Base-by-base conservation (phyloP, 92 coral and sea anemone genomes). In the Umimayanthus kanabou region DNA sequence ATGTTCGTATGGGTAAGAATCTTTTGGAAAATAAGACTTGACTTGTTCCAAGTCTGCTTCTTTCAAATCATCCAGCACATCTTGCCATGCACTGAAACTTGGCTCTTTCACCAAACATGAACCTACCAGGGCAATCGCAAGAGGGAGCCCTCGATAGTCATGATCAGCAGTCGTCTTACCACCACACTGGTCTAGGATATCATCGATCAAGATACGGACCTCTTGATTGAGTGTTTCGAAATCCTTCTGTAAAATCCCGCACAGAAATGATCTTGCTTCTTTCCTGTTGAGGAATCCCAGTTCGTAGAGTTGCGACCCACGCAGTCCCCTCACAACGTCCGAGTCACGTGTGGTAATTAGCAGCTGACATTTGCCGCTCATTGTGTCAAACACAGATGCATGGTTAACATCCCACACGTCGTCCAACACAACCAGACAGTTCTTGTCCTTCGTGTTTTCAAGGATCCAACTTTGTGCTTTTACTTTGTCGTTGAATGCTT, bases 361-460 rank as follows among this genome's bases (percentile, higher is more conserved):
- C 49, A 92, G 75, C 77, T 92, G 94, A 81, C 94, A 92, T 37
- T 72, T 75, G 37, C 94, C 94, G n/a, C 84, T 73, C 23, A 92
- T 65, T 26, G 71, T 49, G 83, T 92, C 94, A 30, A 92, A 92
- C 25, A 84, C 92, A 23, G 87, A 13, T 26, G 92, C 94, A 85
- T 92, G 90, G 23, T 90, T 81, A 9, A 92, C 94, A 39, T 86
- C 92, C 94, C 94, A 92, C 14, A 92, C 94, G 58, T 92, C 94
- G 58, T 92, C 94, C 25, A 92, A 73, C 26, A 92, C 94, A 16
- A 92, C 92, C 39, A 92, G 79, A 39, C 88, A 70, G 50, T 92
- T 88, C 57, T 79, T 82, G 18, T 85, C 85, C 39, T 79, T 86
- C 22, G 90, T 92, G 18, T 87, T 86, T 40, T 77, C 90, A 72